These are phyloP conservation scores for Pseudoips prasinana DNA, from an alignment of 2,888 invertebrate species.

Conservation along the genomic window DNA sequence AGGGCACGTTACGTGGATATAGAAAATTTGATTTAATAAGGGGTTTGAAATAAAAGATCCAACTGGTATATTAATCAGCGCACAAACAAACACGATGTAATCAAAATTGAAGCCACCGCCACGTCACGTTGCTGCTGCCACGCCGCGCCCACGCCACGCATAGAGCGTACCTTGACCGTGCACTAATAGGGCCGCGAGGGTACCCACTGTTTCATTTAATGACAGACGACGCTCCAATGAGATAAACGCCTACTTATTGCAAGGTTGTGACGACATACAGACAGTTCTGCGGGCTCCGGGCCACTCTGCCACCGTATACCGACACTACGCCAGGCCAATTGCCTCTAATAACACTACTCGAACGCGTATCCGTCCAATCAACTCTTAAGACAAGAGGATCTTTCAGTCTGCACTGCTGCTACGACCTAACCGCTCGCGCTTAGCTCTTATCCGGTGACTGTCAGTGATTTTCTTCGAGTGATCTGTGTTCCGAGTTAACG, in stretches of 20 bases:
- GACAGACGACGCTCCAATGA: constrained; percentile 73
- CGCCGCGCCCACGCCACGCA: constrained; percentile 27
- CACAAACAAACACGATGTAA: too few species aligned
- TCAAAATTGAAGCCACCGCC: neutral
- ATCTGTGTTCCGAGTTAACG: constrained; percentile 24
- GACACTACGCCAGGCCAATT: constrained; percentile 69
- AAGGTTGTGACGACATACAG: constrained; percentile 72
- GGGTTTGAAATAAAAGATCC: too few species aligned
- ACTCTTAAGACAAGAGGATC: constrained; percentile 71
- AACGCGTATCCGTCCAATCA: constrained; percentile 76
- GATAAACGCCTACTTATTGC: constrained; percentile 75
- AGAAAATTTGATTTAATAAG: too few species aligned
- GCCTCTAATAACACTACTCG: constrained; percentile 74
- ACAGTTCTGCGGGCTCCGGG: constrained; percentile 60
- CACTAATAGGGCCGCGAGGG: constrained; percentile 55
- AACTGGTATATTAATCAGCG: too few species aligned
- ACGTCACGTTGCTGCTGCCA: neutral
- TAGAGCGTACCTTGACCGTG: constrained; percentile 74
- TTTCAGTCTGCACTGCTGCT: constrained; percentile 58
- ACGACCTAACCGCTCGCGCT: constrained; percentile 34
- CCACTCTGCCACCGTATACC: constrained; percentile 53
- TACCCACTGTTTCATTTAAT: constrained; percentile 67
- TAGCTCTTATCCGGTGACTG: constrained; percentile 23
- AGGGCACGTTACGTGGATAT: too few species aligned
- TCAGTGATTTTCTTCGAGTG: constrained; percentile 32